These are phyloP conservation scores for Lepisosteus osseus DNA, from an alignment of 2,113 vertebrate genomes.

Conservation along the genomic window DNA sequence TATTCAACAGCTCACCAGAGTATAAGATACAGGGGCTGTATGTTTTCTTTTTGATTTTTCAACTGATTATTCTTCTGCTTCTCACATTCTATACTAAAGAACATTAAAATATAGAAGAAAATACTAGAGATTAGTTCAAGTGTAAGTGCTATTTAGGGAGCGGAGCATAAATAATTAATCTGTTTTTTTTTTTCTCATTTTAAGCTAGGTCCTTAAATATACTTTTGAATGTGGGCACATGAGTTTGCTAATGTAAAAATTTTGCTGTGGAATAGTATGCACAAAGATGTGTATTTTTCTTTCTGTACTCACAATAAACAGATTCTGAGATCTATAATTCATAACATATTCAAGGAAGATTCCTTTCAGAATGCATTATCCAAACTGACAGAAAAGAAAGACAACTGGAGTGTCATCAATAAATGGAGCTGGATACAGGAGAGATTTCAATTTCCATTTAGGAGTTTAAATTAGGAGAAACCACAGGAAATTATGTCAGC, in stretches of 20 bases:
- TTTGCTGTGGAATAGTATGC: background rate
- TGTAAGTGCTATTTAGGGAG: background rate
- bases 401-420: background rate
- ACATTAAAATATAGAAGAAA: background rate
- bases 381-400: background rate
- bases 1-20: background rate
- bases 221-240: background rate
- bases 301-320: background rate
- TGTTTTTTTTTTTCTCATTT: background rate
- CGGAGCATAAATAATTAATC: constrained; percentile 4
- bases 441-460: background rate
- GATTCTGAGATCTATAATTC: constrained; percentile 4
- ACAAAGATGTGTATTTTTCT: background rate
- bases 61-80: background rate
- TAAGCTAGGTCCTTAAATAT: background rate
- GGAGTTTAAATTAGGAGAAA: background rate
- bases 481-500: constrained; percentile 14
- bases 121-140: background rate
- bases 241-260: background rate
- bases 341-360: background rate
- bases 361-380: background rate
- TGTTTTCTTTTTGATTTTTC: background rate
- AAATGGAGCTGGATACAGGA: background rate
- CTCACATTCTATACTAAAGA: background rate
- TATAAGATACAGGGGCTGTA: background rate